Base-by-base conservation (phyloP, 2,888 invertebrate genomes). In the Labia minor region DNA sequence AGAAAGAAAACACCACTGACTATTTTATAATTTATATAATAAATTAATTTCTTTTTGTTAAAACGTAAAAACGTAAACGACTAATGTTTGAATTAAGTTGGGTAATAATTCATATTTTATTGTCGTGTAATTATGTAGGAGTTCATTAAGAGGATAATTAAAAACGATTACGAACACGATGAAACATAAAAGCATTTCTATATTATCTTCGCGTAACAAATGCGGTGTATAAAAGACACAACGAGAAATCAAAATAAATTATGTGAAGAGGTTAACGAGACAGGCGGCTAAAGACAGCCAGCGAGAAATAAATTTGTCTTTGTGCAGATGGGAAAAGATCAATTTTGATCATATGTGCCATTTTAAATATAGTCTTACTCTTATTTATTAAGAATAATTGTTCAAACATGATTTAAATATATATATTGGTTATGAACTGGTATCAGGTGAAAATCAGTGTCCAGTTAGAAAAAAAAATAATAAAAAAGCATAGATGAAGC, bases 181-280 rank as follows among this genome's bases (percentile, higher is more conserved):
- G 49, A 49, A n/a, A 11, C 49, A 49, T 49, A 49, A n/a, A 49
- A 16, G 49, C 14, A 3, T 49, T 49, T 49, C 49, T 49, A 49
- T 14, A 49, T 49, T 49, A n/a, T 49, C 49, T 49, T 10, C 16
- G 49, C 49, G 16, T 49, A 49, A 49, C 49, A 16, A 11, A 49
- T 16, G 49, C 49, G 49, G 16, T 49, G 16, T 49, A 49, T 49
- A 49, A 49, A 49, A 49, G 14, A 11, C 14, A 49, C 49, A 49
- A 49, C 49, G 49, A 49, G 49, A 49, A 49, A 49, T 49, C 49
- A 49, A 49, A 49, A 49, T 49, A 49, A 49, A 49, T 49, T 49
- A 49, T 49, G 49, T 49, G 16, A 14, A 49, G 49, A 16, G 49
- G 26, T 26, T 26, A 26, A 26, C 26, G 26, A 26, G 26, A 8